These are phyloP conservation scores for Carposina sasakii DNA, from an alignment of 1,140 invertebrate genomes.

Conservation along the genomic window DNA sequence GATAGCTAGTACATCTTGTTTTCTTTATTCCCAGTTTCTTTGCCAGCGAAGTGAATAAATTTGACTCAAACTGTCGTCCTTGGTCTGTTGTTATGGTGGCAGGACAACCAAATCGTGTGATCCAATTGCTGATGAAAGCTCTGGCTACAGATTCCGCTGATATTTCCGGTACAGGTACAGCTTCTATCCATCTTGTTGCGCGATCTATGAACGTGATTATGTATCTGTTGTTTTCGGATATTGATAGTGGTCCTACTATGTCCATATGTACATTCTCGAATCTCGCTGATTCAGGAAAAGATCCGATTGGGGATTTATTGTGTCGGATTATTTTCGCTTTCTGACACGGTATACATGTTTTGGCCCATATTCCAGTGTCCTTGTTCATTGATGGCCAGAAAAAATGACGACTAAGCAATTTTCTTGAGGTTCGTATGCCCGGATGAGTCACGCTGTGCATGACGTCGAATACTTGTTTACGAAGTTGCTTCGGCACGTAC, in stretches of 20 bases:
- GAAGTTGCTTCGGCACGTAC: background rate
- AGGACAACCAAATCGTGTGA: conserved; percentile 31
- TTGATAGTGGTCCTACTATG: conserved; percentile 60
- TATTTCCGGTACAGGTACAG: conserved; percentile 50
- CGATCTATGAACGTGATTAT: conserved; percentile 58
- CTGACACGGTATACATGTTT: conserved; percentile 37
- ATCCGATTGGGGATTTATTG: background rate
- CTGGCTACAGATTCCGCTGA: conserved; percentile 27
- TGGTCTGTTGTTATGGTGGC: conserved; percentile 34
- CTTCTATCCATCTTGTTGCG: conserved; percentile 65
- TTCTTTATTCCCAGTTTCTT: conserved; percentile 9
- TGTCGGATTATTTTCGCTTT: conserved; percentile 11
- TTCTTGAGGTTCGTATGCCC: conserved; percentile 7
- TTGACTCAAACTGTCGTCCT: conserved; percentile 44
- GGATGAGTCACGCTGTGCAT: conserved; percentile 10
- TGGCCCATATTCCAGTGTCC: conserved; percentile 34
- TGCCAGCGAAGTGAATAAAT: conserved; percentile 28
- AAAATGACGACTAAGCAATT: conserved; percentile 4
- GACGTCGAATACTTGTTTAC: background rate
- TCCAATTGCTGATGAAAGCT: conserved; percentile 25
- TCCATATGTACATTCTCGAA: conserved; percentile 68
- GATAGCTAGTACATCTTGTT: conserved; percentile 23
- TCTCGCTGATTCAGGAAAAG: conserved; percentile 27
- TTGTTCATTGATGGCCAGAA: conserved; percentile 32
- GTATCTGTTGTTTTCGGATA: conserved; percentile 34